Conservation (phyloP, 2,797 vertebrate genomes). For the Sebastes kiyomatsui region DNA sequence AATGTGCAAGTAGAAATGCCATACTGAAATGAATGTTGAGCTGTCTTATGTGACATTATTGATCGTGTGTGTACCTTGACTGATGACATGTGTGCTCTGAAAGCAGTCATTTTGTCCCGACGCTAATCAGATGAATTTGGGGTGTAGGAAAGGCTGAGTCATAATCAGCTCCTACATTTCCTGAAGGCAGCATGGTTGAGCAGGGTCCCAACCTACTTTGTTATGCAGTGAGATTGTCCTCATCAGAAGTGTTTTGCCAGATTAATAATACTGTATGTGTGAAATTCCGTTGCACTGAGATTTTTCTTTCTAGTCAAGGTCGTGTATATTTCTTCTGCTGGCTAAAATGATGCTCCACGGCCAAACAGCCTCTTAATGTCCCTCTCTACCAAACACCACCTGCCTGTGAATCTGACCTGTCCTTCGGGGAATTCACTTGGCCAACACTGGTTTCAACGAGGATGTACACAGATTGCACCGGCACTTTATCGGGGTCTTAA, state of each 20-base stretch:
- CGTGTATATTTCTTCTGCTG: neutral
- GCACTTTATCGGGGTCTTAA: slow-evolving; percentile 27
- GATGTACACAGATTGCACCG: neutral
- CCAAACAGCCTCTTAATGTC: neutral
- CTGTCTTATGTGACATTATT: neutral
- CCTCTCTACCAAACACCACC: neutral
- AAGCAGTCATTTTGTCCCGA: neutral
- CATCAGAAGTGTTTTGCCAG: neutral
- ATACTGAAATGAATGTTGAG: neutral
- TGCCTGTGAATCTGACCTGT: neutral
- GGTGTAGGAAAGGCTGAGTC: slow-evolving; percentile 15
- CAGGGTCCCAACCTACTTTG: neutral
- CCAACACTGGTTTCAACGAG: neutral
- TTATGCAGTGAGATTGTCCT: neutral
- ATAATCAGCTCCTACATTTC: neutral
- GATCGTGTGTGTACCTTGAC: neutral
- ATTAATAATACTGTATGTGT: neutral
- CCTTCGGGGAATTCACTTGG: neutral
- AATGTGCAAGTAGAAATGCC: neutral
- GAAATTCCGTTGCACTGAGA: neutral
- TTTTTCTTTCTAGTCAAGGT: neutral
- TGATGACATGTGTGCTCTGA: neutral
- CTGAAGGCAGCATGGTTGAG: slow-evolving; percentile 6
- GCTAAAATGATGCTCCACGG: neutral
- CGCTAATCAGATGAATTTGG: neutral